These are phyloP conservation scores for Fistularia commersonii DNA, from an alignment of 2,797 vertebrate species.

Conservation along the genomic window DNA sequence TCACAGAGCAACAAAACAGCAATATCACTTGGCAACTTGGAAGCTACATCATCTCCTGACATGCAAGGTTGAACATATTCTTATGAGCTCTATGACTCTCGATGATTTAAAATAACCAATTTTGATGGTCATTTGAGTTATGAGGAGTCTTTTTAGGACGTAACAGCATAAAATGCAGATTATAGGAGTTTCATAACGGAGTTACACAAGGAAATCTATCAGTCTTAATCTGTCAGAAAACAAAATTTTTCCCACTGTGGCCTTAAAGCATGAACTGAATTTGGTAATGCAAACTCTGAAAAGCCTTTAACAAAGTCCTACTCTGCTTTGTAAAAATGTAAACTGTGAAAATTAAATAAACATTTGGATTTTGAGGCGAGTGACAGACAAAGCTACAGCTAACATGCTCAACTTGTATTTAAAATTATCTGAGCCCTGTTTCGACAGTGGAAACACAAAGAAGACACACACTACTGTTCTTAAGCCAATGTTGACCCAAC, in stretches of 20 bases:
- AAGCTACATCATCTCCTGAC: too few relatives aligned
- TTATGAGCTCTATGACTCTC: too few relatives aligned
- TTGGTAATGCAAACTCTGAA: conserved; percentile 12
- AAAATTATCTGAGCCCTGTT: not conserved
- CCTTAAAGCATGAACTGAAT: not conserved
- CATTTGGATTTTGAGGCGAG: conserved; percentile 6
- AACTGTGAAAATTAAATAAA: not conserved
- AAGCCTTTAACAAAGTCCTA: too few relatives aligned
- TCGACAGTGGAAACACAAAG: not conserved
- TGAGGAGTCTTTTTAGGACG: not conserved
- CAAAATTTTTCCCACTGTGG: conserved; percentile 1
- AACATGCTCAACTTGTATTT: not conserved
- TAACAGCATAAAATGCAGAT: conserved; percentile 3
- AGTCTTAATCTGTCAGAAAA: conserved; percentile 14
- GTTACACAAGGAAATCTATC: conserved; percentile 28
- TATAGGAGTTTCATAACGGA: conserved; percentile 15
- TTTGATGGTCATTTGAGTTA: too few relatives aligned
- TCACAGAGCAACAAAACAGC: too few relatives aligned
- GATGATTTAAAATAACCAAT: too few relatives aligned
- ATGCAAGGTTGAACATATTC: too few relatives aligned
- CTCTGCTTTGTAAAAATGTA: too few relatives aligned
- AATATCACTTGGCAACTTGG: too few relatives aligned
- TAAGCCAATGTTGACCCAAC: too few relatives aligned
- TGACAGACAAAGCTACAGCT: not conserved
- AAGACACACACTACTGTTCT: not conserved